A percentile compares a stretch with the other conserved stretches of the same genome.
Evolutionary conservation across 2,797 vertebrate species (phyloP).

Genomic region (Gallinago nigripennis): DNA sequence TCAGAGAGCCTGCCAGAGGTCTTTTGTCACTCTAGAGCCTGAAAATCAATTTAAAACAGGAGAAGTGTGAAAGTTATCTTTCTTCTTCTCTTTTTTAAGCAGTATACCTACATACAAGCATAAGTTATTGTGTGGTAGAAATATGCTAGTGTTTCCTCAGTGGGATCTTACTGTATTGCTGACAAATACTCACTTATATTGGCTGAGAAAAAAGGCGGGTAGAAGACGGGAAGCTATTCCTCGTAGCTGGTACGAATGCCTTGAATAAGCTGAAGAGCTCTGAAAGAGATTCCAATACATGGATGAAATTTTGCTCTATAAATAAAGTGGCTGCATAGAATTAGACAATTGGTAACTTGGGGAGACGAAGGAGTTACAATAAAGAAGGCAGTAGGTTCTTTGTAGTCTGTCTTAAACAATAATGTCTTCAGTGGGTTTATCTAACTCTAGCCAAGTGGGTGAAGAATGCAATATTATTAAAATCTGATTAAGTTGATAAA

Average conservation of each 20-base stretch:
- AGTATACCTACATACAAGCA: neutral
- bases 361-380: neutral
- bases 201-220: accelerated
- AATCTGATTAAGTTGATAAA: neutral
- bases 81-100: neutral
- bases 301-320: neutral
- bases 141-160: neutral
- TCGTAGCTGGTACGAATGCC: neutral
- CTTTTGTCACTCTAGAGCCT: too few relatives aligned
- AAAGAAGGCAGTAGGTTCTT: neutral
- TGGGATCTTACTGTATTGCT: neutral
- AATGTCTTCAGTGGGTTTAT: neutral
- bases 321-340: neutral
- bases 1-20: too few relatives aligned
- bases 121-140: neutral
- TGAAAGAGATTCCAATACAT: neutral
- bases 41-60: too few relatives aligned
- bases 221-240: neutral
- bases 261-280: neutral
- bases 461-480: neutral
- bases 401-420: neutral
- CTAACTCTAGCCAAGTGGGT: neutral
- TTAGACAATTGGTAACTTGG: neutral
- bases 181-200: neutral
- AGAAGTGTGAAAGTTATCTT: neutral